Evolutionary conservation across 2,888 invertebrate genomes (phyloP), one percentile per base, ranked within the genome.

Genomic region (Oscheius sp.): DNA sequence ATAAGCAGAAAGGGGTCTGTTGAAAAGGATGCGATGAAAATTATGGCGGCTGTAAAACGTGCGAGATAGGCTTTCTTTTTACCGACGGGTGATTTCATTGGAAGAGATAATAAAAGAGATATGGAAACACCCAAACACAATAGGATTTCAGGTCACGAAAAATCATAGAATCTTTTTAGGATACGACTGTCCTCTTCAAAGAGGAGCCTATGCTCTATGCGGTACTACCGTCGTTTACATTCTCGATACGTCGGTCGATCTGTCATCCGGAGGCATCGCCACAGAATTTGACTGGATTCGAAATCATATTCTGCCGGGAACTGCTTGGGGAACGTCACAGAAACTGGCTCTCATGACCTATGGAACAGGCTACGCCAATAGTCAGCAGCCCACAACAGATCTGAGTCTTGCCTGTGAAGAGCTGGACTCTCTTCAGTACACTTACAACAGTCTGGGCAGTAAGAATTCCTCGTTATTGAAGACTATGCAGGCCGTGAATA

Each of bases 141-240:
- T 42, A 3, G 42, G 42, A 42, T 42, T 42, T 42, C 42, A 3
- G 42, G 42, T 42, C 42, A 42, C 42, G 42, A 42, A 42, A 42
- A 42, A 42, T 5, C 7, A 42, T 3, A 42, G 42, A 42, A 42
- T 42, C 4, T 21, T 21, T 42, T 42, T 42, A 42, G 42, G 42
- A 5, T 42, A 35, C 35, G n/a, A 7, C 3, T 68, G 68, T 55
- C 68, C 68, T 37, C 35, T 35, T 11, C 53, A 68, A 55, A 55
- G 68, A 68, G 68, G 68, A 55, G 68, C 68, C n/a, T 68, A 53
- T 55, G 68, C 68, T 35, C 55, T 55, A 1, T 68, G 68, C 37
- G 35, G 21, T 1, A 55, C 68, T 1, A 68, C 21, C 4, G 55
- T 53, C 37, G 55, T 68, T 37, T 68, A 68, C 55, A 68, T 68